Base-by-base conservation (phyloP, 1,140 invertebrate species). In the Lerema accius region DNA sequence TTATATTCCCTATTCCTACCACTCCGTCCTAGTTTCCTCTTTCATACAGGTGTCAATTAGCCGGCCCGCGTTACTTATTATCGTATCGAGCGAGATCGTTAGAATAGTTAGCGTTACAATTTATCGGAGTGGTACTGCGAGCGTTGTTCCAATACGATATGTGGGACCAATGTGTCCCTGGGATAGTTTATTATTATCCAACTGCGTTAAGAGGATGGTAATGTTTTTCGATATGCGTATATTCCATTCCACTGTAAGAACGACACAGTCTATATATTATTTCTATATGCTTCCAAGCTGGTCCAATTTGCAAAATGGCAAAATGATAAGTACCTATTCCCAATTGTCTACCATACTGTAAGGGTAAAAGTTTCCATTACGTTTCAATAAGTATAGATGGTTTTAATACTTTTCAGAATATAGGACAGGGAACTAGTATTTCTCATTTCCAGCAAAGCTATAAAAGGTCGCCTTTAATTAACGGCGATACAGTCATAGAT, bases 1-100 rank as follows among this genome's bases (percentile, higher is more conserved):
- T 46, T 46, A n/a, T 46, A 46, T 46, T 46, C 17, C 15, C 17
- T 9, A 42, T 46, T 46, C 43, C 43, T 46, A 46, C 10, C 15
- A 23, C 19, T 23, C 23, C 43, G 43, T 9, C 43, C 43, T 46
- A 46, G 10, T 46, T 46, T 46, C 43, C 39, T 4, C 43, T 3
- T 46, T 46, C 17, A 42, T 42, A 42, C 11, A 6, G 13, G 43
- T 46, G 43, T 46, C 43, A 46, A 46, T 46, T 46, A 46, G 43
- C 16, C 43, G 43, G 15, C 9, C 43, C 17, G 17, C 15, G 43
- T 23, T 46, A 46, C 43, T 46, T 46, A 46, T 46, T 46, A 46
- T 46, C 43, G 19, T 19, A 46, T 46, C 17, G 39, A 14, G 14
- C 14, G 43, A 46, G 43, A 46, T 46, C 43, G 17, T 46, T 46